phyloP scores from a whole-genome alignment of 2,113 vertebrate genomes.

The Apeltes quadracus region DNA sequence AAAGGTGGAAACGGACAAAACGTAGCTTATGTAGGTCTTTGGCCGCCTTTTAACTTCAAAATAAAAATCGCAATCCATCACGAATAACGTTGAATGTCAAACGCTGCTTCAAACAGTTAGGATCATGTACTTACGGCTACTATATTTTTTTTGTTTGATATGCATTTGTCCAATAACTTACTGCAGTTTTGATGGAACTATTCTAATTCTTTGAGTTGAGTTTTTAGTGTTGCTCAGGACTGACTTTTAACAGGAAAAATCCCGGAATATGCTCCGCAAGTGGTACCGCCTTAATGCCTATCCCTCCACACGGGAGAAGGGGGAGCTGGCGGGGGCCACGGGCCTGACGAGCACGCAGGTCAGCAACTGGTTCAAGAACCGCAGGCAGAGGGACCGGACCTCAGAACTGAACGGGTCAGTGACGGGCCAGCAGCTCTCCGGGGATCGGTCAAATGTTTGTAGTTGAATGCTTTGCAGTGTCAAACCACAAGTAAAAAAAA shows the following conservation, averaged over 20 bases:
- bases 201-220: background rate
- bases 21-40: background rate
- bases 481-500: too few species aligned
- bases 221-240: background rate
- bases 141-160: background rate
- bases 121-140: background rate
- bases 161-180: background rate
- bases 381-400: constrained; percentile 84
- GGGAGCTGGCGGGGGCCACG: constrained; percentile 75
- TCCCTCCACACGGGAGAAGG: constrained; percentile 76
- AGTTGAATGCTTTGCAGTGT: too few species aligned
- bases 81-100: background rate
- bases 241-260: constrained; percentile 72
- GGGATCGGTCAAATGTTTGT: too few species aligned
- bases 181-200: background rate
- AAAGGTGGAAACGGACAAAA: background rate
- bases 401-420: constrained; percentile 60
- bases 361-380: constrained; percentile 93
- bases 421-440: background rate
- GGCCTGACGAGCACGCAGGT: constrained; percentile 88
- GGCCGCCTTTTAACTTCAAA: background rate
- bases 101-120: background rate
- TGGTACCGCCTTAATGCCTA: constrained; percentile 74
- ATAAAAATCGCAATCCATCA: background rate
- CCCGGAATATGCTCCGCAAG: constrained; percentile 65